Percentiles rank a stretch among this genome's conserved stretches.
phyloP scores from a whole-genome alignment of 2,113 vertebrate genomes.

The Orientallactaga bullata region DNA sequence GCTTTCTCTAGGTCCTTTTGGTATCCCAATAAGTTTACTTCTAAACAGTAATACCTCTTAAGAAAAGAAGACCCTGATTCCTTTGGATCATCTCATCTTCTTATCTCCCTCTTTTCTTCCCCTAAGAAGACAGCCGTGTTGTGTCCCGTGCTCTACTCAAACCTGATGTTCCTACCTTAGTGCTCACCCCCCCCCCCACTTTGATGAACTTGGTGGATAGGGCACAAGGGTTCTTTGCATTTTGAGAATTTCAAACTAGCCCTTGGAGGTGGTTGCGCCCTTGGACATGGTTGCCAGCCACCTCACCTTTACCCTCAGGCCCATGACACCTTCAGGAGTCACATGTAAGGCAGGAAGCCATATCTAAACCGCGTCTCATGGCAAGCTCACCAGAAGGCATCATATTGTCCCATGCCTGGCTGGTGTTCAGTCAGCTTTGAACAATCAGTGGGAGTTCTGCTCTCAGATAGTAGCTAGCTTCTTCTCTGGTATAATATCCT shows the following conservation, averaged over 20 bases:
- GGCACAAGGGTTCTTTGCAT: neutral
- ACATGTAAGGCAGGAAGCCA: neutral
- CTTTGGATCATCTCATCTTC: neutral
- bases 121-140: neutral
- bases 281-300: neutral
- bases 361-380: neutral
- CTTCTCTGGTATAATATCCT: conserved; percentile 55
- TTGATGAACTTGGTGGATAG: neutral
- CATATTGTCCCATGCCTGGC: neutral
- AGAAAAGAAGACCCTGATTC: neutral
- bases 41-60: neutral
- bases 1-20: neutral
- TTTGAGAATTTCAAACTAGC: conserved; percentile 2
- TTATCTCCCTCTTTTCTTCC: neutral
- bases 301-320: neutral
- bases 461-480: conserved; percentile 28
- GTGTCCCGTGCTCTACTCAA: neutral
- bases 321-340: neutral
- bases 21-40: neutral
- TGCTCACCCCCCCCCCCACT: neutral
- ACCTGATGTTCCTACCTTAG: neutral
- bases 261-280: neutral
- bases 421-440: conserved; percentile 19
- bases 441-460: conserved; percentile 54
- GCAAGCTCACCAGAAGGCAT: conserved; percentile 22